Conservation (phyloP, 2,797 vertebrate genomes). For the Diglossa cyanea region DNA sequence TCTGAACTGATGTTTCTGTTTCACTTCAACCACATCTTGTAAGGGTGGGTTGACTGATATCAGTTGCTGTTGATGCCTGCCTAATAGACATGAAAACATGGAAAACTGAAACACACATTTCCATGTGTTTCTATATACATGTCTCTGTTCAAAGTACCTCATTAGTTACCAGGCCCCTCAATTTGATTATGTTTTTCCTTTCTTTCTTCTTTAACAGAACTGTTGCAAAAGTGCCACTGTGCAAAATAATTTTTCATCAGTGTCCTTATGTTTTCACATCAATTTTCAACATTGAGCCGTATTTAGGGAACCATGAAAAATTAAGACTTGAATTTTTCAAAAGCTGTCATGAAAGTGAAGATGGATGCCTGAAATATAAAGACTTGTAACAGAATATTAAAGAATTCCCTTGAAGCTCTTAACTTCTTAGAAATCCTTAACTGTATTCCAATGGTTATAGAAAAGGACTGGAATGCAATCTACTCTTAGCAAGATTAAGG, state of each 20-base stretch:
- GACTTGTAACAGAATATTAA: not conserved
- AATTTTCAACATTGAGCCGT: not conserved
- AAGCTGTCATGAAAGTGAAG: not conserved
- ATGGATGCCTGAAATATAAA: not conserved
- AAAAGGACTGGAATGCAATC: not conserved
- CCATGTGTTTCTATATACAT: rapidly evolving
- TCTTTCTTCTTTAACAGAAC: not conserved
- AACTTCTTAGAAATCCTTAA: not conserved
- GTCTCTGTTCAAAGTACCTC: rapidly evolving
- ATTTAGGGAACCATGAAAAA: slow-evolving; percentile 7
- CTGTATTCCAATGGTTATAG: not conserved
- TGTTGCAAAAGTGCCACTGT: not conserved
- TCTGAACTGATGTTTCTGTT: not conserved
- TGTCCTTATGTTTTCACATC: not conserved
- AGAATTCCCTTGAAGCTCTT: not conserved
- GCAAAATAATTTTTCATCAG: not conserved
- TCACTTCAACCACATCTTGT: not conserved
- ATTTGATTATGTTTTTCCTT: not conserved
- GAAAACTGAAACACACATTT: not conserved
- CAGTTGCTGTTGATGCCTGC: not conserved
- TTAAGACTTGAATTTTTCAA: not conserved
- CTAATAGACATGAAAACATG: not conserved
- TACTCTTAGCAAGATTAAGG: not conserved
- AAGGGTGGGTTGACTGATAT: not conserved
- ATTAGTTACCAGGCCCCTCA: not conserved